These are phyloP conservation scores for Listrodromus nycthemerus DNA, from an alignment of 2,888 invertebrate genomes.

Conservation along the genomic window DNA sequence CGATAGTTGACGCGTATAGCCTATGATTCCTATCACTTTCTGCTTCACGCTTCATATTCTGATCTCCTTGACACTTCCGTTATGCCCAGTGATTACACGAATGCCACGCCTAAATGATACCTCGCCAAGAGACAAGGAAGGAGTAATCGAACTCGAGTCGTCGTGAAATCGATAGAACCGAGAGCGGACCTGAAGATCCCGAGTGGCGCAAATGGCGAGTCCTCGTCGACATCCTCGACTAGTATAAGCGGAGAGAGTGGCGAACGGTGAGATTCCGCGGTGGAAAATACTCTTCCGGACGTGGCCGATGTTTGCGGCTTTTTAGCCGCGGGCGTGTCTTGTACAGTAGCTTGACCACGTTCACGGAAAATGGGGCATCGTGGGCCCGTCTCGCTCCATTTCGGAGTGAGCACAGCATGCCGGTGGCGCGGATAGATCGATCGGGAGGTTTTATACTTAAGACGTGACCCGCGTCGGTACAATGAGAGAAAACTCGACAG, in stretches of 20 bases:
- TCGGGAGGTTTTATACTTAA: conserved; percentile 68
- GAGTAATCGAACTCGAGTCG: not conserved
- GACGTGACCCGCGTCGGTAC: conserved; percentile 68
- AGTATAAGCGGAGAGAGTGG: conserved; percentile 15
- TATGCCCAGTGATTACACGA: not conserved
- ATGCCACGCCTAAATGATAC: not conserved
- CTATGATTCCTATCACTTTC: not conserved
- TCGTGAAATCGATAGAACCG: conserved; percentile 7
- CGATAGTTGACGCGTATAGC: not conserved
- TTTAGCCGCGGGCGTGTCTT: conserved; percentile 71
- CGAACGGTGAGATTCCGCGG: conserved; percentile 18
- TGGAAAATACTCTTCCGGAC: conserved; percentile 62
- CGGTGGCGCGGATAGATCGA: conserved; percentile 66
- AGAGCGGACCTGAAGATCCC: not conserved
- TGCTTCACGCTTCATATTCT: not conserved
- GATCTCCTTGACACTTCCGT: not conserved
- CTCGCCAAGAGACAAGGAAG: not conserved
- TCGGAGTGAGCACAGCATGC: conserved; percentile 48
- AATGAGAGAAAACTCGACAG: conserved; percentile 55
- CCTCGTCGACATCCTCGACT: conserved; percentile 11
- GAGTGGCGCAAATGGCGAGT: conserved; percentile 4
- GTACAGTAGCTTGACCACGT: conserved; percentile 71
- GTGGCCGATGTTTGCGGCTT: conserved; percentile 62
- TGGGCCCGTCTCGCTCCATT: conserved; percentile 41
- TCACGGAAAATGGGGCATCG: conserved; percentile 69